Base-by-base conservation (phyloP, 2,888 invertebrate species). In the Gari tellinella region DNA sequence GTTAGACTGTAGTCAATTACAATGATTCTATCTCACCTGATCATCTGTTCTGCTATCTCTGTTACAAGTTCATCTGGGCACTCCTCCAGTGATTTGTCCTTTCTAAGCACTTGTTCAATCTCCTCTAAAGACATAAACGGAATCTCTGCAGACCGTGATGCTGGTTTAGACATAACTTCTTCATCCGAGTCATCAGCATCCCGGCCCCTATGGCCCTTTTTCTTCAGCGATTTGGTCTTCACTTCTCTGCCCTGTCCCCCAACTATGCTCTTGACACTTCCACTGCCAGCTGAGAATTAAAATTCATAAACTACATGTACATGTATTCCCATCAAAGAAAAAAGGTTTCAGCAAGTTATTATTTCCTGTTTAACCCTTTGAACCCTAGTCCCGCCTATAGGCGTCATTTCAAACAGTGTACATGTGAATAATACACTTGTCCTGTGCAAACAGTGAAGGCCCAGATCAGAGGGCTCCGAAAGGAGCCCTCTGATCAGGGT, bases 191-290 rank as follows among this genome's bases (percentile, higher is more conserved):
- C 95, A 73, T 95, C 95, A 23, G 94, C 94, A 82, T 94, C 95
- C 52, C 83, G 93, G 92, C 86, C 93, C 77, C 84, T 90, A 74
- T 90, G 82, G 8, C 80, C 82, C 77, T 93, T 93, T 92, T 97
- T 98, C 89, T 98, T 98, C 0, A 96, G 96, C 1, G 97, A 96
- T 90, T 97, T 98, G 0, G 97, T 98, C 93, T 97, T 98, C 0
- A 97, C 97, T 93, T 99, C 98, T 43, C 98, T 94, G 0, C 98
- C 98, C 87, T 98, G 98, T 14, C 95, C 94, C 1, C 98, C 98
- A 17, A 98, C 97, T 15, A 98, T 98, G 55, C 95, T 95, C 93
- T 97, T 98, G 26, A 81, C 83, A 46, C 83, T 80, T 8, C 82
- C 81, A 64, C 85, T 81, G 25, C 75, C 83, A 45, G 73, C 83